Conservation (phyloP, 2,888 invertebrate species). For the Idaea biselata region DNA sequence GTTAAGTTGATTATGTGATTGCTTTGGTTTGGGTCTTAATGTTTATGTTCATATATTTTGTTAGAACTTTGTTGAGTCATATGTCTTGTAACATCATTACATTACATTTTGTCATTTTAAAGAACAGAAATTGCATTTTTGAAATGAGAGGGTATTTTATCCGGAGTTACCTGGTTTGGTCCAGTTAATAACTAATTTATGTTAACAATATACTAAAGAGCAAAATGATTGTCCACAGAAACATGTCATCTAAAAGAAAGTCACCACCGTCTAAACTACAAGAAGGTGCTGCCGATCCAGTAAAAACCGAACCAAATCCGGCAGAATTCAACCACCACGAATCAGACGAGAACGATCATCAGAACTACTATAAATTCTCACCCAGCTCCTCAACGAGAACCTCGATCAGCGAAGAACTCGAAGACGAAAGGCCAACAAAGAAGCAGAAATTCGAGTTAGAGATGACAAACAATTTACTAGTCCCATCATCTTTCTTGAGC, state of each 20-base stretch:
- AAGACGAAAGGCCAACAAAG: conserved; percentile 82
- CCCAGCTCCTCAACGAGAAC: conserved; percentile 71
- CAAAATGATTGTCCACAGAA: conserved; percentile 83
- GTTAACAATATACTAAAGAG: no score
- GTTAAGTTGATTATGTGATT: neutral
- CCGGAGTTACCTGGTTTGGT: no score
- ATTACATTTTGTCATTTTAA: no score
- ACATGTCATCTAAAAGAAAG: conserved; percentile 98
- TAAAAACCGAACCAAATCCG: conserved; percentile 75
- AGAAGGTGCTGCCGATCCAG: conserved; percentile 82
- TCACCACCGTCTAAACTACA: conserved; percentile 97
- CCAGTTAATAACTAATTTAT: no score
- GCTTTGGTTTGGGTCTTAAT: neutral
- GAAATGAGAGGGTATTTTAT: no score
- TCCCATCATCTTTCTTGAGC: conserved; percentile 75
- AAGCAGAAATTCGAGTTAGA: conserved; percentile 82
- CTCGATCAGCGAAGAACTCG: conserved; percentile 81
- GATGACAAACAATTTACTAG: conserved; percentile 82
- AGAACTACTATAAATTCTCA: conserved; percentile 73
- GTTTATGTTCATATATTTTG: neutral
- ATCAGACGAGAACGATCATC: conserved; percentile 64
- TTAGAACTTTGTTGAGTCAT: conserved; percentile 1
- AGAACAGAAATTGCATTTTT: no score
- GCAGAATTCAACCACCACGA: conserved; percentile 73
- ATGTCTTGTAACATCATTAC: no score